Evolutionary conservation across 2,113 vertebrate species (phyloP), one percentile per base, ranked within the genome.

Genomic region (Erinaceus europaeus): DNA sequence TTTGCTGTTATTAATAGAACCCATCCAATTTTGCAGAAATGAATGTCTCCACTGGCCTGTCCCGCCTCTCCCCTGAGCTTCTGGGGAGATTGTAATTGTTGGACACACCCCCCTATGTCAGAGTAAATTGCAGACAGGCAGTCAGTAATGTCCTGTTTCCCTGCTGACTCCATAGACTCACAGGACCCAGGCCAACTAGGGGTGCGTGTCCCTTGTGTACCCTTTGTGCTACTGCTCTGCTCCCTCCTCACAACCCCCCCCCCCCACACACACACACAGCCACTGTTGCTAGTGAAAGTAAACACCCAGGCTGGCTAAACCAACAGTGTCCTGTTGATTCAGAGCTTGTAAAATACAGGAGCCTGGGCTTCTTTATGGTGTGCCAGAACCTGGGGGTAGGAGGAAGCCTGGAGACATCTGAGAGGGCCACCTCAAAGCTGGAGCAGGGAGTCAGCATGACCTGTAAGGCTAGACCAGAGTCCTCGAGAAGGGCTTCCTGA

Each of bases 331-430:
- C 92, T 94, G 95, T 94, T 93, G 96, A 94, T 95, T 96, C 96
- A 96, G 89, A 94, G 94, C 95, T 95, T 89, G 75, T 96, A 96
- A 97, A 96, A 95, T 95, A 92, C 90, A 84, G 95, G 96, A 96
- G 95, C 96, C 92, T 72, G 62, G 91, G 95, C 95, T 90, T 79
- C 92, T 95, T 95, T 96, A 96, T 95, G 95, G 96, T 59, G 92
- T 95, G 96, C 90, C 93, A 95, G 40, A 78, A 84, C 93, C 93
- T 78, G 82, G 92, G 94, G 96, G 94, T 73, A 94, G 95, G 91
- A 90, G 87, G 94, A 78, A 94, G 72, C 94, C 93, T 71, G 80
- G 93, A 94, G 93, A 94, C 92, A 81, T 86, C 36, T 81, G 42
- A 91, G 64, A 85, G 92, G 94, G 94, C 94, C 88, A 92, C 94